These are phyloP conservation scores for Anoplopoma fimbria DNA, from an alignment of 2,113 vertebrate species.

Conservation along the genomic window DNA sequence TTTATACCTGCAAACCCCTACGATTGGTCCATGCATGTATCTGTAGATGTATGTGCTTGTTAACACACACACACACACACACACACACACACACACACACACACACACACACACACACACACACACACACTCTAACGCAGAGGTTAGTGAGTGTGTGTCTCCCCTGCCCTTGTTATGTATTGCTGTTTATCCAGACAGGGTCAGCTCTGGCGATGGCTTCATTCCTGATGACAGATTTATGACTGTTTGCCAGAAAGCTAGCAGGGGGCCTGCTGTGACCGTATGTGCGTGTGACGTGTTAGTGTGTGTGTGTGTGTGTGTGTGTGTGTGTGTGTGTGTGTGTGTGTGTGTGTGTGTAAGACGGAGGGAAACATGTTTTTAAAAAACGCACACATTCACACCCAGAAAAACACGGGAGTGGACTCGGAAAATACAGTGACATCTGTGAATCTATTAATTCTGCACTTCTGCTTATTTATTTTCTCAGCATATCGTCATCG, in stretches of 20 bases:
- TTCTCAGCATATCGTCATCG: conserved; percentile 58
- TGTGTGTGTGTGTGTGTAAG: conserved; percentile 37
- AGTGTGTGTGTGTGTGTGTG: conserved; percentile 24
- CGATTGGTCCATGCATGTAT: neutral
- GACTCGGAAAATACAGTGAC: conserved; percentile 70
- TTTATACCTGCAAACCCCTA: neutral
- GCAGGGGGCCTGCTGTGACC: conserved; percentile 75
- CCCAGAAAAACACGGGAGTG: conserved; percentile 78
- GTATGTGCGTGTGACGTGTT: conserved; percentile 27
- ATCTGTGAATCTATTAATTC: conserved; percentile 69
- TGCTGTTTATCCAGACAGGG: conserved; percentile 84
- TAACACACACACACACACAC: conserved; percentile 30
- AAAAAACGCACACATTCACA: conserved; percentile 72
- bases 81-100: conserved; percentile 32
- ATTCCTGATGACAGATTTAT: conserved; percentile 85
- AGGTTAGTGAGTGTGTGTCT: conserved; percentile 82
- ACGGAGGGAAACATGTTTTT: conserved; percentile 79
- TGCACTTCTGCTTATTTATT: conserved; percentile 73
- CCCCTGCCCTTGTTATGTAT: conserved; percentile 80
- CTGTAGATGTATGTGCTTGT: conserved; percentile 24
- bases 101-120: conserved; percentile 22
- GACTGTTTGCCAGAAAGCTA: conserved; percentile 83
- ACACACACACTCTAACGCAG: conserved; percentile 23
- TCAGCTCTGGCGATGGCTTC: conserved; percentile 80
- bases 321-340: conserved; percentile 24